phyloP scores from a whole-genome alignment of 1,140 invertebrate genomes.

The Mactra quadrangularis region DNA sequence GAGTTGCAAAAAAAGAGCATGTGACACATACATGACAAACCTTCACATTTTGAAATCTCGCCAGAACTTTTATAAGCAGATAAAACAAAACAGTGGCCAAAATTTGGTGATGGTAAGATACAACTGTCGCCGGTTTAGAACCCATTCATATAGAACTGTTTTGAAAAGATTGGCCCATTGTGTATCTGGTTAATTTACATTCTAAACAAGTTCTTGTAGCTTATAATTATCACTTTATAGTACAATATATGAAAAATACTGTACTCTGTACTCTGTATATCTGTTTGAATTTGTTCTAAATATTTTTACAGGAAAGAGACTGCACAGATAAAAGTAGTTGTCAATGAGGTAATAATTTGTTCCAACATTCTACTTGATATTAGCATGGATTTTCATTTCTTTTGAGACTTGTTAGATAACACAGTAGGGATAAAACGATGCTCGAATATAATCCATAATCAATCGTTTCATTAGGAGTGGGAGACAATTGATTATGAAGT shows the following conservation, averaged over 20 bases:
- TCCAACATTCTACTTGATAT: too few species aligned
- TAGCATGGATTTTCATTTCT: too few species aligned
- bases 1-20: too few species aligned
- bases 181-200: background rate
- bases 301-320: conserved; percentile 65
- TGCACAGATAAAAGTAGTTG: conserved; percentile 77
- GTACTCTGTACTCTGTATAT: background rate
- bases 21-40: too few species aligned
- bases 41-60: too few species aligned
- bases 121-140: background rate
- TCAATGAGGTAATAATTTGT: conserved; percentile 72
- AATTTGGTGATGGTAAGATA: background rate
- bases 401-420: too few species aligned
- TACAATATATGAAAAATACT: background rate
- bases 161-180: background rate
- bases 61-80: too few species aligned
- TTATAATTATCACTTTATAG: background rate
- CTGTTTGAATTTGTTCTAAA: conserved; percentile 39
- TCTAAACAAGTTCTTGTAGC: too few species aligned
- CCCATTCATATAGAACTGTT: background rate
- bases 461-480: too few species aligned
- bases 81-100: too few species aligned
- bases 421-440: background rate
- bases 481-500: too few species aligned
- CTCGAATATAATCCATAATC: too few species aligned